phyloP scores from a whole-genome alignment of 2,888 invertebrate genomes.

The Rhagonycha fulva region DNA sequence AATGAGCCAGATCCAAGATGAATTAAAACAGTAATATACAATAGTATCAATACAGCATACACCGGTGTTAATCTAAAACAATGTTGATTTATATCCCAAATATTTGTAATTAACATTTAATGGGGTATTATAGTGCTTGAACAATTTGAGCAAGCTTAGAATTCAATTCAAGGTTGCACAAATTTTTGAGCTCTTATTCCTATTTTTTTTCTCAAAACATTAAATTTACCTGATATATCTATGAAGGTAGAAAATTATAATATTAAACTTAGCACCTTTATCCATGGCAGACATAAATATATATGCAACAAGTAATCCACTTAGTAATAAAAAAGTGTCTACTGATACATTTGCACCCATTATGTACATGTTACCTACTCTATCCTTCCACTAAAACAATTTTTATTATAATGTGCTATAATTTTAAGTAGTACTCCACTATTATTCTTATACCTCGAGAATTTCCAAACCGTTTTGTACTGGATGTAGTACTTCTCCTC shows the following conservation, averaged over 20 bases:
- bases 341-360: conserved; percentile 48
- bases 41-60: conserved; percentile 53
- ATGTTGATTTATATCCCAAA: background rate
- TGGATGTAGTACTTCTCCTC: background rate
- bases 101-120: background rate
- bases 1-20: conserved; percentile 57
- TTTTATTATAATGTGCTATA: background rate
- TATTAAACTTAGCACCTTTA: background rate
- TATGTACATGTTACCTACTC: conserved; percentile 27
- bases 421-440: background rate
- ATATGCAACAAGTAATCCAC: conserved; percentile 62
- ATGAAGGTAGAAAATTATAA: background rate
- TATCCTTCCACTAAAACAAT: conserved; percentile 27
- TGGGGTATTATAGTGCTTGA: no score
- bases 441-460: background rate
- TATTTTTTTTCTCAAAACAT: background rate
- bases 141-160: no score
- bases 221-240: background rate
- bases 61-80: conserved; percentile 57
- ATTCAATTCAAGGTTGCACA: background rate
- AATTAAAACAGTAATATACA: conserved; percentile 54
- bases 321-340: conserved; percentile 67
- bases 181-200: background rate
- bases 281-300: conserved; percentile 42
- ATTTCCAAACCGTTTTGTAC: background rate